Conservation (phyloP, 2,113 vertebrate genomes). For the Hydrochoerus hydrochaeris region DNA sequence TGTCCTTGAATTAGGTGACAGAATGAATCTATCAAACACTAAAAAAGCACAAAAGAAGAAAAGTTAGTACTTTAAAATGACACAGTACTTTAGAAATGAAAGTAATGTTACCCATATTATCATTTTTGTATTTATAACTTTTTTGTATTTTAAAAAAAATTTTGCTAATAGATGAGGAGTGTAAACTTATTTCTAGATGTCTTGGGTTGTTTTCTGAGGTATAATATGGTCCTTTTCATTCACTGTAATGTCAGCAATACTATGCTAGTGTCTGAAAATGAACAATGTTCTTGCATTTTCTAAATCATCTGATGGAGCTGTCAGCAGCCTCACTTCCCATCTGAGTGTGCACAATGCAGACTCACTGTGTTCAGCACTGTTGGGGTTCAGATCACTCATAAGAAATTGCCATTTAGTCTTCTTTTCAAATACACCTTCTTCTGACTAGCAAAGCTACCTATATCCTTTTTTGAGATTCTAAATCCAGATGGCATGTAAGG, state of each 20-base stretch:
- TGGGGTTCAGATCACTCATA: background rate
- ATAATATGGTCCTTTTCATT: background rate
- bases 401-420: background rate
- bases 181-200: background rate
- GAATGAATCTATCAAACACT: slow-evolving; percentile 30
- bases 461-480: background rate
- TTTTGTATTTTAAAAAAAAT: background rate
- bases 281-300: slow-evolving; percentile 10
- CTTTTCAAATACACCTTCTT: slow-evolving; percentile 2
- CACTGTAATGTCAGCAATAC: background rate
- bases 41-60: slow-evolving; percentile 24
- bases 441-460: background rate
- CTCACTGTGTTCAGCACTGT: background rate
- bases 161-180: background rate
- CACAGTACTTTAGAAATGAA: background rate
- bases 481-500: background rate
- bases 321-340: background rate
- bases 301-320: background rate
- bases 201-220: background rate
- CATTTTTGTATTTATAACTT: slow-evolving; percentile 4
- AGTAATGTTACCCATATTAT: background rate
- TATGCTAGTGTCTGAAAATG: background rate
- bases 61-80: background rate
- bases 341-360: background rate
- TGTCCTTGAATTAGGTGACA: slow-evolving; percentile 5